Evolutionary conservation across 2,797 vertebrate species (phyloP), one percentile per base, ranked within the genome.

Genomic region (Limnodromus scolopaceus): DNA sequence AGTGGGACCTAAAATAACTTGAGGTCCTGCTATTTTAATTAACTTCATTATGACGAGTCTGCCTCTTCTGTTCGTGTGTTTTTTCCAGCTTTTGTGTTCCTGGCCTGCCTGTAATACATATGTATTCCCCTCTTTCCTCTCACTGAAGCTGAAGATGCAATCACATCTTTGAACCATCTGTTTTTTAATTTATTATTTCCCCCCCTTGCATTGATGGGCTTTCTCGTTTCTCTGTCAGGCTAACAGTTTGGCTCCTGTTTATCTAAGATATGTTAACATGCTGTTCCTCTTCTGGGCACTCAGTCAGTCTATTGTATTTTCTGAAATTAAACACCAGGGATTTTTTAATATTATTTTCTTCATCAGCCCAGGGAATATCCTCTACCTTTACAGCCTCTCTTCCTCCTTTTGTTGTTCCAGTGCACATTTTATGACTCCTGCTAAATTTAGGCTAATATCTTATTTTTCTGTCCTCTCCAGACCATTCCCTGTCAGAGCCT

Each of bases 21-120:
- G 68, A 96, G 93, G 48, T 96, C 90, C 96, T 95, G 81, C 83
- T 97, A 84, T 96, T 96, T 96, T 97, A 97, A 98, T 98, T 97
- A 97, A 97, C 92, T 96, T 84, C 65, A 92, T 89, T 92, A 76
- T 76, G 91, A 97, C 4, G 18, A 97, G 75, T 46, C 88, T 95
- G 89, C 77, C 60, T 89, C 88, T 80, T 96, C 85, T 66, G 84
- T 90, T 93, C 6, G 20, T 43, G 43, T 28, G 93, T 64, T 96
- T 96, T 92, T 92, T 76, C 93, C 93, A 96, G 94, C 89, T 97
- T 96, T 97, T 94, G 93, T 97, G 86, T 96, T 92, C 46, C 87
- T 90, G 55, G 30, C 48, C 69, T 97, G 89, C 88, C 57, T 92
- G 84, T 81, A 91, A 85, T 91, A 87, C 90, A 83, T 87, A 64